phyloP scores from a whole-genome alignment of 2,888 invertebrate genomes.

The Argyresthia goedartella region DNA sequence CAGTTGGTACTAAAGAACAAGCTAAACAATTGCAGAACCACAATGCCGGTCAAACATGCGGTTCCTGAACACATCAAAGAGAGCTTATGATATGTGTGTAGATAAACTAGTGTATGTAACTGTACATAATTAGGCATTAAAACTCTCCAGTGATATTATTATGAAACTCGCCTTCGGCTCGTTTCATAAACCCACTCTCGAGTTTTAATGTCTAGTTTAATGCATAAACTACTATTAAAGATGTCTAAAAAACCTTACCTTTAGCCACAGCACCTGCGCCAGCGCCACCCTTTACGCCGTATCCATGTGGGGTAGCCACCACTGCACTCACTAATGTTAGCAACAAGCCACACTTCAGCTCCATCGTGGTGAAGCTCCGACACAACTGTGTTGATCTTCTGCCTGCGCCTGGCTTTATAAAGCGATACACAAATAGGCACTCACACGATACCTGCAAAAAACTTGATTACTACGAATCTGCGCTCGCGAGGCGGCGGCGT shows the following conservation, averaged over 20 bases:
- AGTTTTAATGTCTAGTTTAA: too few relatives aligned
- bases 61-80: too few relatives aligned
- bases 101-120: too few relatives aligned
- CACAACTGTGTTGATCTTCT: constrained; percentile 47
- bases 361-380: constrained; percentile 55
- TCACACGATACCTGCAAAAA: constrained; percentile 49
- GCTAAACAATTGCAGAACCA: too few relatives aligned
- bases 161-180: too few relatives aligned
- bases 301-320: constrained; percentile 46
- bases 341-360: constrained; percentile 46
- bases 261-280: constrained; percentile 42
- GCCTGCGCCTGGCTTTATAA: constrained; percentile 53
- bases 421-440: constrained; percentile 57
- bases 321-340: constrained; percentile 35
- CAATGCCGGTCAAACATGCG: too few relatives aligned
- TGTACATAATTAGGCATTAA: too few relatives aligned
- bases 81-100: too few relatives aligned
- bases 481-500: constrained; percentile 35
- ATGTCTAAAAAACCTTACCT: constrained; percentile 28
- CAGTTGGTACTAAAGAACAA: too few relatives aligned
- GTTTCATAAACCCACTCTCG: too few relatives aligned
- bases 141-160: too few relatives aligned
- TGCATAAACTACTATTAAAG: too few relatives aligned
- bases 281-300: constrained; percentile 49
- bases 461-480: constrained; percentile 53